phyloP scores from a whole-genome alignment of 64 coral and sea anemone genomes.

The Platygyra sinensis region DNA sequence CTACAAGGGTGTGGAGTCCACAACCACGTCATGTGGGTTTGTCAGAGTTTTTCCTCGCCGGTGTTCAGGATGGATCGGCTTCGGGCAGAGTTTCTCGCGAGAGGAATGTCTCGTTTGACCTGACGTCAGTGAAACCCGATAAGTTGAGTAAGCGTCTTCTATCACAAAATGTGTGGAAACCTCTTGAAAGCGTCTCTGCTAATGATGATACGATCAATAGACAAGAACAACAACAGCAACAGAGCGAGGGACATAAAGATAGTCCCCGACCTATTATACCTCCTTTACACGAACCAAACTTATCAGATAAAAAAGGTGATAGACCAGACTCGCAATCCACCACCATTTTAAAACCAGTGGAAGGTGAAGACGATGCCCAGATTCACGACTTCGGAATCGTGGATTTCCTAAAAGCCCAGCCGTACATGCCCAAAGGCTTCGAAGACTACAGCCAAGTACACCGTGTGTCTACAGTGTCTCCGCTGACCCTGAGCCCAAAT shows the following conservation, averaged over 20 bases:
- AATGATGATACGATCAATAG: slow-evolving; percentile 18
- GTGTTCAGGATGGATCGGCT: slow-evolving; percentile 44
- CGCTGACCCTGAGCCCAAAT: slow-evolving; percentile 69
- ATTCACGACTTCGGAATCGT: slow-evolving; percentile 89
- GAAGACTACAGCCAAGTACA: slow-evolving; percentile 70
- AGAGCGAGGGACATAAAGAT: not conserved
- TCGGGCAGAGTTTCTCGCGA: not conserved
- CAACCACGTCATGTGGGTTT: slow-evolving; percentile 67
- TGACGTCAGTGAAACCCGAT: slow-evolving; percentile 8
- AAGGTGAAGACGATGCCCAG: not conserved
- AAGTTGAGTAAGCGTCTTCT: slow-evolving; percentile 49
- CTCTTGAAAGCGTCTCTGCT: slow-evolving; percentile 61
- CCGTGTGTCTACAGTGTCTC: slow-evolving; percentile 83
- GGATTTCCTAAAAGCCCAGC: slow-evolving; percentile 72
- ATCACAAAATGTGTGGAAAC: slow-evolving; percentile 80
- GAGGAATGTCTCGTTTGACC: not conserved
- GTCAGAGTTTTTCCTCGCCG: slow-evolving; percentile 83
- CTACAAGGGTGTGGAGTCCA: slow-evolving; percentile 75
- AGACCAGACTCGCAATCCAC: slow-evolving; percentile 6
- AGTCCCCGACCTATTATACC: slow-evolving; percentile 51
- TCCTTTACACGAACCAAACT: slow-evolving; percentile 43
- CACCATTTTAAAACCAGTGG: not conserved
- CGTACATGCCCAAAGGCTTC: slow-evolving; percentile 47
- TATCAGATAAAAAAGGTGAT: not conserved
- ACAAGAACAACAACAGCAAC: not conserved